A percentile compares a stretch with the other conserved stretches of the same genome.
Conservation (phyloP, 2,888 invertebrate species). For the Lithophane semibrunnea region DNA sequence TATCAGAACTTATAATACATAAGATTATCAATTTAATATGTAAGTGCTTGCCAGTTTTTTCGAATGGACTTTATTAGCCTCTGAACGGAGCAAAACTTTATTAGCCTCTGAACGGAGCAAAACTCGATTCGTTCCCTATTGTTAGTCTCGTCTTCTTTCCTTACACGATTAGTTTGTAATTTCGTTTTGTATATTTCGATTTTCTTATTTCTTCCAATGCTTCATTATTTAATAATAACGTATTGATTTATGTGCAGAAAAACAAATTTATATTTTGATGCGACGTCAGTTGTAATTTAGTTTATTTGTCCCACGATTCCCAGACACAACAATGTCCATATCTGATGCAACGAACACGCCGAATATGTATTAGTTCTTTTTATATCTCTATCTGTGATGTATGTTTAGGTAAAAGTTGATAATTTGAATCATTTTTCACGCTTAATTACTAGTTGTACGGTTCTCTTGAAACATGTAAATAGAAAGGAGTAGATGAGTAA, state of each 20-base stretch:
- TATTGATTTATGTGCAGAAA: constrained; percentile 79
- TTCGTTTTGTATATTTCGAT: constrained; percentile 75
- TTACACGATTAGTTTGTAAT: constrained; percentile 78
- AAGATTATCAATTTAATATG: constrained; percentile 86
- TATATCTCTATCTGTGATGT: constrained; percentile 89
- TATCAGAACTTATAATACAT: constrained; percentile 87
- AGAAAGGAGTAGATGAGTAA: constrained; percentile 73
- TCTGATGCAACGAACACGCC: constrained; percentile 56
- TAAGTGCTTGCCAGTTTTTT: constrained; percentile 88
- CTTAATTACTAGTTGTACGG: constrained; percentile 81
- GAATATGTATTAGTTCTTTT: constrained; percentile 77
- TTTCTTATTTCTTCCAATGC: constrained; percentile 77
- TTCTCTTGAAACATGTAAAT: constrained; percentile 81
- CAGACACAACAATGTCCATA: constrained; percentile 41
- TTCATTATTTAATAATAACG: constrained; percentile 69
- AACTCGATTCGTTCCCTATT: constrained; percentile 67
- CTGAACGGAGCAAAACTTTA: constrained; percentile 75
- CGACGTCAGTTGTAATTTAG: constrained; percentile 73
- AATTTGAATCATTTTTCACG: constrained; percentile 83
- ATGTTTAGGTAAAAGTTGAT: constrained; percentile 89
- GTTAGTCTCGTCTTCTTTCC: constrained; percentile 75
- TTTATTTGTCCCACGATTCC: constrained; percentile 61
- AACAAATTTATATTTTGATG: constrained; percentile 85
- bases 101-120: constrained; percentile 72
- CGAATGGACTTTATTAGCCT: constrained; percentile 78